Conservation (phyloP, 2,888 invertebrate genomes). For the Ichneumoninae sp. region DNA sequence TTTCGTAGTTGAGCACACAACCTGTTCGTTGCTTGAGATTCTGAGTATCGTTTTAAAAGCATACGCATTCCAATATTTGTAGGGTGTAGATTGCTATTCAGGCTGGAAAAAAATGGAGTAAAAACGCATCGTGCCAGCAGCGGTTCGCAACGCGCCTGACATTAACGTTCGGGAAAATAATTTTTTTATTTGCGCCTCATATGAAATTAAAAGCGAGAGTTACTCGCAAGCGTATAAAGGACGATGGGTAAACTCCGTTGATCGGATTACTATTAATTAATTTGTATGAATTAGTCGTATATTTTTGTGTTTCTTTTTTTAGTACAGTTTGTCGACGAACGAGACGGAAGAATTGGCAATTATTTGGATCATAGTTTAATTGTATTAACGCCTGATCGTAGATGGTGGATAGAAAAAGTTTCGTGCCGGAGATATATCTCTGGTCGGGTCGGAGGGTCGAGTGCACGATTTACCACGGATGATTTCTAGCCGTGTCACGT, state of each 20-base stretch:
- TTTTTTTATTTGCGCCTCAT: constrained; percentile 39
- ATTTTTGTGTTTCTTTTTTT: constrained; percentile 51
- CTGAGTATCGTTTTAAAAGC: constrained; percentile 40
- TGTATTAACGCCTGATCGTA: background rate
- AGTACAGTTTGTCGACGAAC: constrained; percentile 32
- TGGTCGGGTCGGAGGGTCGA: background rate
- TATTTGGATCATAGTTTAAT: no score
- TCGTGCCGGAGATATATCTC: constrained; percentile 3
- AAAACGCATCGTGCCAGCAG: constrained; percentile 13
- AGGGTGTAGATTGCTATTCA: constrained; percentile 24
- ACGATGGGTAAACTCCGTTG: constrained; percentile 64
- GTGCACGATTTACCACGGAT: background rate
- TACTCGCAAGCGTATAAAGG: constrained; percentile 31
- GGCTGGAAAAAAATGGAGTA: background rate
- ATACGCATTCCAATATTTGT: constrained; percentile 63
- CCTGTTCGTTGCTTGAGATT: constrained; percentile 45
- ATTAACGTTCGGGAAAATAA: constrained; percentile 15
- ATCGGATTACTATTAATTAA: constrained; percentile 62
- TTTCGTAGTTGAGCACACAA: constrained; percentile 24
- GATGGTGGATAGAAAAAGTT: constrained; percentile 6
- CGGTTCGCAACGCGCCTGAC: background rate
- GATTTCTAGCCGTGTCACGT: constrained; percentile 29
- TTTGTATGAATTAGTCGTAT: constrained; percentile 55
- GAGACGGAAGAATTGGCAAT: background rate
- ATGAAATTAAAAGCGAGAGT: constrained; percentile 47